These are phyloP conservation scores for Melieria crassipennis DNA, from an alignment of 2,888 invertebrate species.

Conservation along the genomic window DNA sequence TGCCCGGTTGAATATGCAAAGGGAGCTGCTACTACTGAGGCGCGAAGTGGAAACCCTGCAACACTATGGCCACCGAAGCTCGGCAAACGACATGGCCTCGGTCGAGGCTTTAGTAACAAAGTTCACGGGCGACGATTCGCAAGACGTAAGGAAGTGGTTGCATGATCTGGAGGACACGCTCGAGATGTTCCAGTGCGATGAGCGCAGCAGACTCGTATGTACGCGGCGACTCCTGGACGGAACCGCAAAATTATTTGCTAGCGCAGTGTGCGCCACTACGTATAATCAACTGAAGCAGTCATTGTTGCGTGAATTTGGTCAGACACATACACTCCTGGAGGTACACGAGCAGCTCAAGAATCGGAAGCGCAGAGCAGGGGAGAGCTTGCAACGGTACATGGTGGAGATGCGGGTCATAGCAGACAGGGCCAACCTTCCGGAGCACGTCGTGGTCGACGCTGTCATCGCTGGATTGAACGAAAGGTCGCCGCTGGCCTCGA, in stretches of 20 bases:
- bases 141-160: background rate
- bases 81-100: background rate
- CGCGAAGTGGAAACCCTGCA: background rate
- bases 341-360: background rate
- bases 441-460: slow-evolving; percentile 3
- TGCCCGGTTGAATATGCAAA: background rate
- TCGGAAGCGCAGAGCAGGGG: background rate
- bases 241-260: slow-evolving; percentile 13
- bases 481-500: background rate
- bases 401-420: slow-evolving; percentile 22
- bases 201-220: background rate
- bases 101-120: background rate
- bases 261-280: background rate
- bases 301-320: slow-evolving; percentile 2
- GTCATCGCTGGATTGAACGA: slow-evolving; percentile 9
- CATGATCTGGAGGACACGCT: background rate
- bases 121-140: background rate
- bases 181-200: background rate
- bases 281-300: background rate
- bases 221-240: slow-evolving; percentile 6
- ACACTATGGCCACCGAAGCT: background rate
- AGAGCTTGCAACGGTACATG: slow-evolving; percentile 8
- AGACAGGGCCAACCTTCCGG: background rate
- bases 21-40: background rate
- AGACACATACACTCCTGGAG: background rate